A percentile compares a stretch with the other conserved stretches of the same genome.
These are phyloP conservation scores for Drosophila anomelani DNA, from an alignment of 2,888 invertebrate genomes.

Conservation along the genomic window DNA sequence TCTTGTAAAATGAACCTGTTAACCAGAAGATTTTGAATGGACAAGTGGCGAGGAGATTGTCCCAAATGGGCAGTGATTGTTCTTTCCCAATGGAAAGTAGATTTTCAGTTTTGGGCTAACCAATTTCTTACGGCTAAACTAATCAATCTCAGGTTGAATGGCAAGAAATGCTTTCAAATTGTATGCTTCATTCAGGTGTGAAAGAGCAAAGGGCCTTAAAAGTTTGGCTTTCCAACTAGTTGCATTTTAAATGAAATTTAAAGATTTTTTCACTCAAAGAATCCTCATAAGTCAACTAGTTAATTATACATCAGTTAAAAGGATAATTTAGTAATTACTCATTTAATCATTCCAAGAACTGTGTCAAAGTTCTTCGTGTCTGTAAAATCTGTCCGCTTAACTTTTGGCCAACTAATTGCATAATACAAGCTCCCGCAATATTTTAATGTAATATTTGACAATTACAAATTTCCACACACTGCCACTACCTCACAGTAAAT, in stretches of 20 bases:
- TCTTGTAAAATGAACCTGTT: constrained; percentile 42
- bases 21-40: constrained; percentile 14
- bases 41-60: constrained; percentile 39
- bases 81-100: constrained; percentile 26
- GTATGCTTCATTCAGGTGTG: constrained; percentile 2
- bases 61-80: constrained; percentile 15
- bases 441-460: constrained; percentile 44
- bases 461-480: constrained; percentile 41
- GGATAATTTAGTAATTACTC: neutral
- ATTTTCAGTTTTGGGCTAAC: neutral
- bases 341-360: constrained; percentile 6
- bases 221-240: neutral
- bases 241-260: neutral
- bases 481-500: constrained; percentile 3
- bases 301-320: neutral
- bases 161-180: constrained; percentile 3
- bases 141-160: constrained; percentile 30
- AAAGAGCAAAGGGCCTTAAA: neutral
- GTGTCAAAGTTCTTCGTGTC: constrained; percentile 8
- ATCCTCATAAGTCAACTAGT: neutral
- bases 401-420: constrained; percentile 23
- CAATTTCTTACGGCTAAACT: constrained; percentile 32
- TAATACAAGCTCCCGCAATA: constrained; percentile 8
- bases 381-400: constrained; percentile 8
- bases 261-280: neutral